phyloP scores from a whole-genome alignment of 2,797 vertebrate species.

The Enteromius mattozi region DNA sequence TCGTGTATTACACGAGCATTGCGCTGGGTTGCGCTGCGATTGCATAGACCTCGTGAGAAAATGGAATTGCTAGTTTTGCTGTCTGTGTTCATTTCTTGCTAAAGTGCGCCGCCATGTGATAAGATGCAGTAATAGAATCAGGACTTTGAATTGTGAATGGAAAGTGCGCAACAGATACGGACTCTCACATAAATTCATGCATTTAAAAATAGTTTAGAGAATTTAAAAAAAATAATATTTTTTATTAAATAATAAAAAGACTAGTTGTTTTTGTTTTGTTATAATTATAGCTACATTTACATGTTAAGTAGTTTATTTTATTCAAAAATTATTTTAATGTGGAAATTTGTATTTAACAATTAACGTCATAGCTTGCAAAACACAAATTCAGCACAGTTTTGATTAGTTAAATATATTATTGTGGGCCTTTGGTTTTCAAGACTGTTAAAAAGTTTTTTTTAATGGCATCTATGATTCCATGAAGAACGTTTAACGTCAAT shows the following conservation, averaged over 20 bases:
- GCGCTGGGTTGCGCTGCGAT: conserved; percentile 78
- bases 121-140: not conserved
- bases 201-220: not conserved
- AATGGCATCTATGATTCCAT: not conserved
- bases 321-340: not conserved
- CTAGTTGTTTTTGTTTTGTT: not conserved
- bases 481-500: not conserved
- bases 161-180: not conserved
- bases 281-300: not conserved
- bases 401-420: not conserved
- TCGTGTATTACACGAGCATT: conserved; percentile 70
- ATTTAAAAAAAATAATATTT: not conserved
- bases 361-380: not conserved
- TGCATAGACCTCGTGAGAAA: conserved; percentile 76
- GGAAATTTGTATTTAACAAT: not conserved
- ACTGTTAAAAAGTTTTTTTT: not conserved
- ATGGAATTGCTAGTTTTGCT: conserved; percentile 43
- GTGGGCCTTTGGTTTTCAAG: not conserved
- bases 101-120: conserved; percentile 60
- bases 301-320: not conserved
- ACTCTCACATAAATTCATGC: not conserved
- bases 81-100: conserved; percentile 53
- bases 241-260: not conserved
- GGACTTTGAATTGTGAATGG: not conserved
- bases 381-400: not conserved